Conservation (phyloP, 1,140 invertebrate species). For the Scylla paramamosain region DNA sequence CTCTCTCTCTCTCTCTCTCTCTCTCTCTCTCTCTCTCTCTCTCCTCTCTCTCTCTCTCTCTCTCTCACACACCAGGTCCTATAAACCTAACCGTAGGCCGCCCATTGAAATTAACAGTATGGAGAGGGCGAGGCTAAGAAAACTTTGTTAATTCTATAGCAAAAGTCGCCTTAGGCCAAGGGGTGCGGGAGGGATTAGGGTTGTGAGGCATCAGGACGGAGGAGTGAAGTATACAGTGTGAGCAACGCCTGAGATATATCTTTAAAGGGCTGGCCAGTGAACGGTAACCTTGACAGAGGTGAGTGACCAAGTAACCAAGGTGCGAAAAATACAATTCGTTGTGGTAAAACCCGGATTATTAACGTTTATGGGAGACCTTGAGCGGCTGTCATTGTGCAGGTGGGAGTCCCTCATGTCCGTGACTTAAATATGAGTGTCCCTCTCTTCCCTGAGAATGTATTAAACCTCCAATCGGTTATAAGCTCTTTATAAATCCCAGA, state of each 20-base stretch:
- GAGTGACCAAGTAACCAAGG: neutral
- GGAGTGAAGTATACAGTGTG: neutral
- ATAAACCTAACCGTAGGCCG: neutral
- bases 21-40: neutral
- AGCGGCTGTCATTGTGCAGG: no score
- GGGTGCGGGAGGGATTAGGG: neutral
- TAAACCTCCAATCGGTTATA: neutral
- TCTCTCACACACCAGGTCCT: neutral
- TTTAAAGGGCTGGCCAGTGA: neutral
- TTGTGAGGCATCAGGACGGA: neutral
- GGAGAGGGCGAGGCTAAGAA: neutral
- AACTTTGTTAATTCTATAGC: constrained; percentile 8
- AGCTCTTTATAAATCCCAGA: neutral
- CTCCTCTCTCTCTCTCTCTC: neutral
- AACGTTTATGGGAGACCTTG: no score
- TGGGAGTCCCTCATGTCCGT: no score
- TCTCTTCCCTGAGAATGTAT: constrained; percentile 6
- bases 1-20: constrained; percentile 40
- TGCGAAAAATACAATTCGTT: constrained; percentile 4
- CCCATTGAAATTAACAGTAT: neutral
- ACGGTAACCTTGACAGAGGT: constrained; percentile 10
- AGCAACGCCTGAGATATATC: neutral
- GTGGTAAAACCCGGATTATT: neutral
- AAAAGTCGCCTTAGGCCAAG: neutral
- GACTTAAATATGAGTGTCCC: neutral